phyloP scores from a whole-genome alignment of 2,888 invertebrate genomes.

The Chloroclystis v-ata region DNA sequence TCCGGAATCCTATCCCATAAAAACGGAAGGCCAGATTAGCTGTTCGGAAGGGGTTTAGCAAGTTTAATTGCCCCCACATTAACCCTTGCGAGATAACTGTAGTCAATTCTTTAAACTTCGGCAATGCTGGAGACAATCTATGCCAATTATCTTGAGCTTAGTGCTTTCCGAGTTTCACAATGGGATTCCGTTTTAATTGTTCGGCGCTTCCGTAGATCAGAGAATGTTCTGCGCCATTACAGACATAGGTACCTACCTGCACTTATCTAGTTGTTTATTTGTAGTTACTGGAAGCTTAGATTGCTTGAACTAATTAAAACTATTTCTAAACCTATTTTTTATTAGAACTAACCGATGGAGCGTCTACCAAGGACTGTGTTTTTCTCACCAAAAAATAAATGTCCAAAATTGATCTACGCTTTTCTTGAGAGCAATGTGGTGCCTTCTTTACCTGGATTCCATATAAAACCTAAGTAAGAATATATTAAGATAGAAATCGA shows the following conservation, averaged over 20 bases:
- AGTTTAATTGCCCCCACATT: conserved; percentile 69
- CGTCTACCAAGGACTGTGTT: no score
- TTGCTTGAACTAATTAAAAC: no score
- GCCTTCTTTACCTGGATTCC: no score
- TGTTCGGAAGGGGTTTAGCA: conserved; percentile 48
- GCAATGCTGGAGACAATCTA: conserved; percentile 62
- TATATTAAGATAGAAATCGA: background rate
- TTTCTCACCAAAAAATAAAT: no score
- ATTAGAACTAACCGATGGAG: no score
- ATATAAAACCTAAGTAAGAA: no score
- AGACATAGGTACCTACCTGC: background rate
- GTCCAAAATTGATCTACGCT: no score
- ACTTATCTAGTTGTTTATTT: background rate
- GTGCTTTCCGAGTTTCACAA: conserved; percentile 41
- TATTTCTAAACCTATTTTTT: no score
- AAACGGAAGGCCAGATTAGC: conserved; percentile 25
- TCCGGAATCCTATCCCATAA: conserved; percentile 16
- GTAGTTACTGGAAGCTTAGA: no score
- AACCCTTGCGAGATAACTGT: conserved; percentile 69
- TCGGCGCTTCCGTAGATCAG: conserved; percentile 16
- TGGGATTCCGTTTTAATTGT: conserved; percentile 51
- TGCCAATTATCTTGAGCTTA: conserved; percentile 68
- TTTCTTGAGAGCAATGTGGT: no score
- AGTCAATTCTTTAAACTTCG: conserved; percentile 69
- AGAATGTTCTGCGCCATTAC: background rate